Percentiles rank a stretch among this genome's conserved stretches.
phyloP scores from a whole-genome alignment of 1,140 invertebrate species.

The Drosophila grimshawi region DNA sequence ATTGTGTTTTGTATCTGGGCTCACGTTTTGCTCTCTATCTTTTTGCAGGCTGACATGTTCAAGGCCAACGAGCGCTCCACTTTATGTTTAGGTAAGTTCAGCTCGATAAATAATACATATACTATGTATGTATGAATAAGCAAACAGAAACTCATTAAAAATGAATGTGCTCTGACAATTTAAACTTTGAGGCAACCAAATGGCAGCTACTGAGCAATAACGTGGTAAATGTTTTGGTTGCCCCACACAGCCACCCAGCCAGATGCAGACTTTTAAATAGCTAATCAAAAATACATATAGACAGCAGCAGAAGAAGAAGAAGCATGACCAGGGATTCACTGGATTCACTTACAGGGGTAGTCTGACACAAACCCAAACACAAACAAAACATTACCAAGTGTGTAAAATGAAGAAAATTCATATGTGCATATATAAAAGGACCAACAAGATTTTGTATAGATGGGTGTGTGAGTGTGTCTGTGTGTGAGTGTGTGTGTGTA shows the following conservation, averaged over 20 bases:
- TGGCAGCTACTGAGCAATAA: conserved; percentile 1
- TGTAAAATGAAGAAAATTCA: conserved; percentile 18
- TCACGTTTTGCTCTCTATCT: conserved; percentile 9
- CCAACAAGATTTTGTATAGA: conserved; percentile 1
- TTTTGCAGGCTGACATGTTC: conserved; percentile 77
- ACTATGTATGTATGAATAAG: conserved; percentile 20
- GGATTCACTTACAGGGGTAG: not conserved
- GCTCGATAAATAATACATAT: conserved; percentile 25
- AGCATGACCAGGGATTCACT: not conserved
- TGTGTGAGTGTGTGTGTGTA: conserved; percentile 10
- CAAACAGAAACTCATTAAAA: conserved; percentile 46
- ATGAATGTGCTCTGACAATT: conserved; percentile 40
- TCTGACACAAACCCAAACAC: conserved; percentile 2
- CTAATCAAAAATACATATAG: conserved; percentile 79
- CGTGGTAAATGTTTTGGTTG: conserved; percentile 10
- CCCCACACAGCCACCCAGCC: conserved; percentile 11
- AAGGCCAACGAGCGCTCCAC: conserved; percentile 38
- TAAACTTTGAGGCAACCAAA: conserved; percentile 47
- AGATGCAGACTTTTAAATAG: conserved; percentile 49
- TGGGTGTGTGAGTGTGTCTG: not conserved
- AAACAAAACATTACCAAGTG: not conserved
- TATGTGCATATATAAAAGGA: conserved; percentile 18
- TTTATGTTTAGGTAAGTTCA: conserved; percentile 69
- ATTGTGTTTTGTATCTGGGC: conserved; percentile 2
- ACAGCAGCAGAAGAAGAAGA: conserved; percentile 34